Base-by-base conservation (phyloP, 2,113 vertebrate species). In the Triplophysa rosa region DNA sequence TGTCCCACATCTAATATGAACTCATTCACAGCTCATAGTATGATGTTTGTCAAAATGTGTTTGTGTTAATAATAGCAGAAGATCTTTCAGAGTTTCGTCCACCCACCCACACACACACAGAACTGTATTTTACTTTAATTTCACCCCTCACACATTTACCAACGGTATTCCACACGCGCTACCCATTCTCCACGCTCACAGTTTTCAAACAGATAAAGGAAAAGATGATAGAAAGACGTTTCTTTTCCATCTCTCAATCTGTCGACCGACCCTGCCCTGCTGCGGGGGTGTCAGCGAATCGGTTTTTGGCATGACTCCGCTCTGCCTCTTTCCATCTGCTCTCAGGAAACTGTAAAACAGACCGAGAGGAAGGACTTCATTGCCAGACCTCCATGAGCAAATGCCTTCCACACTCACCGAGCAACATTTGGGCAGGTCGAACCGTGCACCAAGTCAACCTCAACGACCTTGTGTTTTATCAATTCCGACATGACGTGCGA, bases 311-410 rank as follows among this genome's bases (percentile, higher is more conserved):
- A 77, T 24, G 59, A 45, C 47, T 64, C 14, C 9, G 42, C 45
- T 29, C 59, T 72, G 68, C 54, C 45, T 79, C 52, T 58, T 59
- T 82, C 78, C 82, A 85, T 87, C 82, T 87, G 86, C 73, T 87
- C 83, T 87, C 77, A 80, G 83, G 77, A 82, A 84, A 75, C 82
- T 54, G 54, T 59, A 40, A 70, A 74, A 68, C 21, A 75, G 33
- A 14, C 59, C 3, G 71, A 72, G 49, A 63, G 77, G 79, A 82
- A 79, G 75, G 26, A 19, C n/a, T 23, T 13, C 61, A 61, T 24
- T 64, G 64, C 78, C 64, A 77, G 33, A 59, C 49, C 58, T 65
- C 68, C 21, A 61, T 62, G 61, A 82, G 70, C 76, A 79, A 71
- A 81, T 63, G 56, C 59, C n/a, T 24, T 83, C 33, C 65, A 59